Conservation (phyloP, 53 echinoderm and acorn worm genomes). For the Temnopleurus reevesii region DNA sequence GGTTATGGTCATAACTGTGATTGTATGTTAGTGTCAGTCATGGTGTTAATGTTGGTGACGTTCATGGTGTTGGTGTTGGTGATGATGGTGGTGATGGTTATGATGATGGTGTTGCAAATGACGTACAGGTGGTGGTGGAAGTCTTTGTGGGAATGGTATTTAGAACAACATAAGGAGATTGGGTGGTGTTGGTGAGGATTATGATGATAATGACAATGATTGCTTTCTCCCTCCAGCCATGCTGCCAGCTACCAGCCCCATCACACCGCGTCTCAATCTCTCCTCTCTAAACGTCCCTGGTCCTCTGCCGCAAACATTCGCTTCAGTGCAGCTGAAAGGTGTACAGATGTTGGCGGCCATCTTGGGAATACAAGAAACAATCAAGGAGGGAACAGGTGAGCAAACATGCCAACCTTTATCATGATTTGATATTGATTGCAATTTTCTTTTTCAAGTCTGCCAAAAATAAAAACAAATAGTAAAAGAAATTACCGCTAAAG, state of each 20-base stretch:
- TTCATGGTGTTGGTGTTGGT: background rate
- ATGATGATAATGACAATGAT: background rate
- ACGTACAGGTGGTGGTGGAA: no score
- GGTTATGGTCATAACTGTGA: no score
- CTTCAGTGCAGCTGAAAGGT: conserved; percentile 82
- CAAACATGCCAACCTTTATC: no score
- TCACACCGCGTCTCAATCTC: conserved; percentile 83
- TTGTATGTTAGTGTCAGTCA: background rate
- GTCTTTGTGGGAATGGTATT: background rate
- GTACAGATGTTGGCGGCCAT: conserved; percentile 78
- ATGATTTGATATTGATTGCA: no score
- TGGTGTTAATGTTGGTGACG: background rate
- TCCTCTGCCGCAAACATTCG: conserved; percentile 54
- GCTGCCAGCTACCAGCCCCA: conserved; percentile 76
- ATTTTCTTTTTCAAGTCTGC: no score
- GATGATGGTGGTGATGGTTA: background rate
- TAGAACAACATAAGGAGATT: no score
- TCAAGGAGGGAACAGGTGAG: background rate
- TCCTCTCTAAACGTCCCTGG: conserved; percentile 34
- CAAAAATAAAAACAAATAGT: no score
- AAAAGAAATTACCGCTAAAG: no score
- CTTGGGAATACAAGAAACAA: conserved; percentile 41
- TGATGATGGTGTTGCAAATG: no score
- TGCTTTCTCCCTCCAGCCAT: background rate
- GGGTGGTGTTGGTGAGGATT: background rate